Conservation (phyloP, 2,797 vertebrate genomes). For the Pangasius larnaudii region DNA sequence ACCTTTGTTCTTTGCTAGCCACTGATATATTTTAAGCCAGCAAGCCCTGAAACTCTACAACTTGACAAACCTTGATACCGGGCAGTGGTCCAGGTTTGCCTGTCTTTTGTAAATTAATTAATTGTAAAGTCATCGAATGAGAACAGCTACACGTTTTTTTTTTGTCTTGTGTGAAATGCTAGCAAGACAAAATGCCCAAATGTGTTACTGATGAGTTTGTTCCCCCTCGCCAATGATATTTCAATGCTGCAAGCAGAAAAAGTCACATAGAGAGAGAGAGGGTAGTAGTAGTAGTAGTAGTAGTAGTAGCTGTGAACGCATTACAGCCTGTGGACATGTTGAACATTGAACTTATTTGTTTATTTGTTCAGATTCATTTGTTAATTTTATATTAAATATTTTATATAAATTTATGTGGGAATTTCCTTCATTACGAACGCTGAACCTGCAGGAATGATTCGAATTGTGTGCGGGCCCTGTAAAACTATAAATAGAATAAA, state of each 20-base stretch:
- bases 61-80: neutral
- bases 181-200: neutral
- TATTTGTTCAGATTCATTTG: neutral
- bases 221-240: neutral
- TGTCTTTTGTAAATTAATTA: neutral
- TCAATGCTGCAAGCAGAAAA: neutral
- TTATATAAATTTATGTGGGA: neutral
- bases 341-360: neutral
- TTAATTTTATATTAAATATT: neutral
- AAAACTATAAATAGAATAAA: neutral
- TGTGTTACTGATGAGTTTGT: neutral
- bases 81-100: neutral
- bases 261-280: neutral
- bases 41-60: neutral
- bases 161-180: neutral
- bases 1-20: neutral
- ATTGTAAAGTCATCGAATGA: too few relatives aligned
- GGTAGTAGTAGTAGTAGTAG: neutral
- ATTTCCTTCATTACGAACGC: neutral
- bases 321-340: too few relatives aligned
- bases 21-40: neutral
- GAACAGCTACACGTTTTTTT: neutral
- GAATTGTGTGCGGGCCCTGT: neutral
- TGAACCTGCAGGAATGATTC: neutral
- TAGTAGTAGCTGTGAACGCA: too few relatives aligned